These are phyloP conservation scores for Bucorvus abyssinicus DNA, from an alignment of 2,797 vertebrate species.

Conservation along the genomic window DNA sequence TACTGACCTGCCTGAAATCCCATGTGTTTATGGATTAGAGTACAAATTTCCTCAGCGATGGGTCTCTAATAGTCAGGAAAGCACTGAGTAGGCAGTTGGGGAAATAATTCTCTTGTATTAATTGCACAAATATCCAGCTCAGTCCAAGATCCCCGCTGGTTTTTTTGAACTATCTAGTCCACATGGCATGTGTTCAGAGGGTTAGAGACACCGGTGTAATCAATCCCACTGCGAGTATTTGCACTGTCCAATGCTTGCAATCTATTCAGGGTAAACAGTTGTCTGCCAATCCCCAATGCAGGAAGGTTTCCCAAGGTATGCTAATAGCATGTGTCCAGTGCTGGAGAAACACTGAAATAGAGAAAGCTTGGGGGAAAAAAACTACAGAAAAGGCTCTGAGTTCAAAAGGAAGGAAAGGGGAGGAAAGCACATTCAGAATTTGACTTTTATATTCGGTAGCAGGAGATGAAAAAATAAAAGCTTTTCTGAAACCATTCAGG, in stretches of 20 bases:
- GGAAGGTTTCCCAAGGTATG: slow-evolving; percentile 8
- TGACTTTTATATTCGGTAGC: background rate
- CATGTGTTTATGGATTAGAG: background rate
- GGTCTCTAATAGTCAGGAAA: background rate
- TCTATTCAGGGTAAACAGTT: slow-evolving; percentile 56
- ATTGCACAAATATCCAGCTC: background rate
- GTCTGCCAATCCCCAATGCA: slow-evolving; percentile 16
- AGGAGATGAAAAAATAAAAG: background rate
- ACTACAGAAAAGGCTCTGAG: background rate
- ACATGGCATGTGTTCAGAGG: background rate
- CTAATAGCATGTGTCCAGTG: background rate
- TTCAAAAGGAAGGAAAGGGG: background rate
- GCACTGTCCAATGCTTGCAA: background rate
- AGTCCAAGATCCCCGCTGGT: background rate
- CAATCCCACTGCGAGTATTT: slow-evolving; percentile 40
- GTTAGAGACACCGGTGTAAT: background rate
- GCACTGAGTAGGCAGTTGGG: background rate
- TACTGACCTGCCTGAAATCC: background rate
- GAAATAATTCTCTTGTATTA: background rate
- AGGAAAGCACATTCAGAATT: background rate
- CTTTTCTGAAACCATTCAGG: background rate
- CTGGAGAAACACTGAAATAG: background rate
- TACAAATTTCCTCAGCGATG: background rate
- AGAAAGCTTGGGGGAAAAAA: background rate
- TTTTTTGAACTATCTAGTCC: background rate